phyloP scores from a whole-genome alignment of 1,140 invertebrate genomes.

The Papilio aristodemus region DNA sequence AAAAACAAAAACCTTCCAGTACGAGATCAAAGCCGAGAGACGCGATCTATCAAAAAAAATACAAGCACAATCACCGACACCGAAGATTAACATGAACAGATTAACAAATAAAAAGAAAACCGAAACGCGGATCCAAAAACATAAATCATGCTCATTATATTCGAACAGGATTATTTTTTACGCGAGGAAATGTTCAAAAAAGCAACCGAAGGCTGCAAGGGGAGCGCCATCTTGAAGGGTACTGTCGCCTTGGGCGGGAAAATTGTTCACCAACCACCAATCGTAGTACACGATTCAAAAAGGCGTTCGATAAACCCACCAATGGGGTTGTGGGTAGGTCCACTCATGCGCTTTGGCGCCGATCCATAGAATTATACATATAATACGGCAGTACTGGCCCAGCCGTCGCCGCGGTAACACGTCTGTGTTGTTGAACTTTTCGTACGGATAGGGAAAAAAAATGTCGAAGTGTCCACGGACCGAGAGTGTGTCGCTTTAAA shows the following conservation, averaged over 20 bases:
- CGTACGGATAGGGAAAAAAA: constrained; percentile 53
- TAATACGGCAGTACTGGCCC: constrained; percentile 77
- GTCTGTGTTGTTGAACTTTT: constrained; percentile 53
- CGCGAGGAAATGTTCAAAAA: constrained; percentile 78
- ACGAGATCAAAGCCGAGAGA: constrained; percentile 48
- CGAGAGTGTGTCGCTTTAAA: constrained; percentile 46
- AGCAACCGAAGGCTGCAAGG: constrained; percentile 76
- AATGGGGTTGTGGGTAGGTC: constrained; percentile 54
- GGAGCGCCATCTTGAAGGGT: constrained; percentile 78
- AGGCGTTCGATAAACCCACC: constrained; percentile 67
- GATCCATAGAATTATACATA: constrained; percentile 78
- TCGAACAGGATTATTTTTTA: constrained; percentile 80
- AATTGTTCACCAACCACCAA: constrained; percentile 62
- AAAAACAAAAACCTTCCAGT: constrained; percentile 33
- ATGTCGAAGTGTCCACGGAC: constrained; percentile 71
- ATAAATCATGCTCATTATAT: constrained; percentile 81
- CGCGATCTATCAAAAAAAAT: constrained; percentile 62
- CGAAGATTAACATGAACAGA: constrained; percentile 73
- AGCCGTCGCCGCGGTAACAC: constrained; percentile 63
- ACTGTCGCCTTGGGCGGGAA: constrained; percentile 68
- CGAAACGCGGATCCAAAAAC: constrained; percentile 69
- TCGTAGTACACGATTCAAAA: constrained; percentile 46
- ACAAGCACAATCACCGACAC: constrained; percentile 59
- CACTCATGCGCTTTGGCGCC: constrained; percentile 74
- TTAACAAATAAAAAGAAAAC: constrained; percentile 64